Evolutionary conservation across 2,888 invertebrate genomes (phyloP), one percentile per base, ranked within the genome.

Genomic region (Tetramorium bicarinatum): DNA sequence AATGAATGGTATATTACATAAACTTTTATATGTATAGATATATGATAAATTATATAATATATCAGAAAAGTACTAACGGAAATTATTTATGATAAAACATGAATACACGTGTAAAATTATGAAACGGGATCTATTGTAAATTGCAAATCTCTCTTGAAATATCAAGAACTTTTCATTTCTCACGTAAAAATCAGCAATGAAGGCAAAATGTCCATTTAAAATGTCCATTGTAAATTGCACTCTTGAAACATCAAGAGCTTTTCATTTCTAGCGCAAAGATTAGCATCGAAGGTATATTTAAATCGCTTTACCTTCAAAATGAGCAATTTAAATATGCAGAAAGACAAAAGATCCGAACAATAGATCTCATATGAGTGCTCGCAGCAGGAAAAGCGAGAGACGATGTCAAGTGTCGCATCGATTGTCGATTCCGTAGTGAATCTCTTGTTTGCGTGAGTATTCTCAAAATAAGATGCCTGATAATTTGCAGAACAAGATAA

Each of bases 301-400:
- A 52, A 66, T 52, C 15, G 8, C 8, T 13, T 2, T 11, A 1
- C 7, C 3, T 25, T 13, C 44, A 7, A 52, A 56, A 25, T 52
- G 21, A 67, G 54, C 34, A 41, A 21, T n/a, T 79, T 34, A 29
- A 21, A 54, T 44, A 56, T 21, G 44, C 56, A 18, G 21, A 47
- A 21, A 44, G n/a, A 59, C 9, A 41, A 38, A 21, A 67, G 41
- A 79, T 34, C 47, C 2, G 59, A 56, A 71, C 21, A 77, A 79
- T 59, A 34, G 21, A 13, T 71, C 11, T 41, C 29, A 34, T 18
- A 21, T 59, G 44, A 21, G n/a, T 69, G 69, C 15, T 59, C 18
- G 71, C 56, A 21, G 79, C 77, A 25, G 13, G 6, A 59, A 74
- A 74, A 44, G 75, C 49, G 75, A 74, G 41, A 15, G 61, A 29